Evolutionary conservation across 2,797 vertebrate genomes (phyloP).

Genomic region (Bradypodion pumilum): DNA sequence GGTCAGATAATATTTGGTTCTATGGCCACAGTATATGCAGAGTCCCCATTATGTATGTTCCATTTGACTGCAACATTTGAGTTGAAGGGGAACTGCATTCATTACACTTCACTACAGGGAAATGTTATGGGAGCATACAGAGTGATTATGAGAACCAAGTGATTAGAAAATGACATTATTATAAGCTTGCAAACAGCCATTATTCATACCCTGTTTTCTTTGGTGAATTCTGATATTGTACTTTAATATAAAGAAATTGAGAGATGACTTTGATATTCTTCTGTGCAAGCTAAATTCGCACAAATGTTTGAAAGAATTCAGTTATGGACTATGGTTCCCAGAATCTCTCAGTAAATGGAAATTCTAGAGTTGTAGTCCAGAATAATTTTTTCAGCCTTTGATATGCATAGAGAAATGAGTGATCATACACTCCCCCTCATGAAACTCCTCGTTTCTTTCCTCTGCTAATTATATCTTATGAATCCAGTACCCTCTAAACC

Average conservation of each 20-base stretch:
- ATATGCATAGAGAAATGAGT: background rate
- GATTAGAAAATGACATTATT: constrained; percentile 7
- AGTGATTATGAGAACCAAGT: constrained; percentile 27
- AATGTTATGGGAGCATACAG: background rate
- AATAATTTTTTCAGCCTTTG: too few relatives aligned
- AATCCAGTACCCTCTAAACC: constrained; percentile 57
- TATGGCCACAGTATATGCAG: constrained; percentile 16
- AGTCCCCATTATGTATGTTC: background rate
- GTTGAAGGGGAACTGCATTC: background rate
- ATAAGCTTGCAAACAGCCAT: background rate
- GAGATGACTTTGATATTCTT: constrained; percentile 2
- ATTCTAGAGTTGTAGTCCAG: too few relatives aligned
- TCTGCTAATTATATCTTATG: constrained; percentile 69
- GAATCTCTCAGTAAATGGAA: too few relatives aligned
- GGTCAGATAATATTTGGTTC: constrained; percentile 16
- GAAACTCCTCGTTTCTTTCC: constrained; percentile 5
- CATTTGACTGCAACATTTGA: constrained; percentile 15
- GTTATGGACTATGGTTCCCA: too few relatives aligned
- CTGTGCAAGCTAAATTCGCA: background rate
- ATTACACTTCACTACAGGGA: background rate
- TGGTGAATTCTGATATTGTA: constrained; percentile 41
- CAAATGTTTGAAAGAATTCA: background rate
- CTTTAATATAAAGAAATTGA: constrained; percentile 28
- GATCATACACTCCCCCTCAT: constrained; percentile 25
- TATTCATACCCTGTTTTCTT: constrained; percentile 37